phyloP scores from a whole-genome alignment of 2,797 vertebrate genomes.

The Adrianichthys oophorus region DNA sequence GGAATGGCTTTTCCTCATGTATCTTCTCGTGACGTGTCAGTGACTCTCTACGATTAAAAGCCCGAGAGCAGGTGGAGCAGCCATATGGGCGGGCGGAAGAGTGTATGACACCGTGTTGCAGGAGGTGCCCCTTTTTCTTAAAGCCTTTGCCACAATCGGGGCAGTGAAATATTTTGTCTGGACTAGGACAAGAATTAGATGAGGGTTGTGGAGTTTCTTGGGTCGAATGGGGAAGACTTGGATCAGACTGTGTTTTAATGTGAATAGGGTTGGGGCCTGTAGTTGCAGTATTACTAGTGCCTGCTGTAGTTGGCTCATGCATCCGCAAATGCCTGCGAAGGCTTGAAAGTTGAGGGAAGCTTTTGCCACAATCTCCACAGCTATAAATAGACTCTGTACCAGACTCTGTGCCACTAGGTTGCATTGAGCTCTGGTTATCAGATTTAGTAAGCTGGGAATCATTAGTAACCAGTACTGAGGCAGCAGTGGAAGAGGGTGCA shows the following conservation, averaged over 20 bases:
- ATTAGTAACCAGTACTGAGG: slow-evolving; percentile 82
- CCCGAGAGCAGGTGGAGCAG: slow-evolving; percentile 89
- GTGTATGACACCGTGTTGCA: slow-evolving; percentile 93
- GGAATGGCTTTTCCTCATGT: slow-evolving; percentile 90
- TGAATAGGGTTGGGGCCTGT: slow-evolving; percentile 78
- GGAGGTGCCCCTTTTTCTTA: slow-evolving; percentile 93
- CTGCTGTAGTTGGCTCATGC: slow-evolving; percentile 87
- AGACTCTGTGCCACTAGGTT: slow-evolving; percentile 69
- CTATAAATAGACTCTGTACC: slow-evolving; percentile 84
- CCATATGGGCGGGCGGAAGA: slow-evolving; percentile 89
- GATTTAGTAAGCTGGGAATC: slow-evolving; percentile 79
- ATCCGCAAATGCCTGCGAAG: slow-evolving; percentile 92
- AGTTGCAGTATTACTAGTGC: slow-evolving; percentile 75
- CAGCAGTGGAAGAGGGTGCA: slow-evolving; percentile 79
- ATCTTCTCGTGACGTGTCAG: slow-evolving; percentile 94
- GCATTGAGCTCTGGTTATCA: slow-evolving; percentile 75
- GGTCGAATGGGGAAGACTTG: slow-evolving; percentile 81
- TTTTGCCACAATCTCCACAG: slow-evolving; percentile 91
- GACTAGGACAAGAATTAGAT: slow-evolving; percentile 77
- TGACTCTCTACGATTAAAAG: slow-evolving; percentile 94
- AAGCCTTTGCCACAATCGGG: slow-evolving; percentile 92
- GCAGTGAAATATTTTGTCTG: slow-evolving; percentile 88
- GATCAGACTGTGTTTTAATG: slow-evolving; percentile 78
- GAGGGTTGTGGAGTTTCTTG: slow-evolving; percentile 73
- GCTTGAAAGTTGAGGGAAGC: slow-evolving; percentile 94